Evolutionary conservation across 53 echinoderm and acorn worm species (phyloP), one percentile per base, ranked within the genome.

Genomic region (Antedon mediterranea): DNA sequence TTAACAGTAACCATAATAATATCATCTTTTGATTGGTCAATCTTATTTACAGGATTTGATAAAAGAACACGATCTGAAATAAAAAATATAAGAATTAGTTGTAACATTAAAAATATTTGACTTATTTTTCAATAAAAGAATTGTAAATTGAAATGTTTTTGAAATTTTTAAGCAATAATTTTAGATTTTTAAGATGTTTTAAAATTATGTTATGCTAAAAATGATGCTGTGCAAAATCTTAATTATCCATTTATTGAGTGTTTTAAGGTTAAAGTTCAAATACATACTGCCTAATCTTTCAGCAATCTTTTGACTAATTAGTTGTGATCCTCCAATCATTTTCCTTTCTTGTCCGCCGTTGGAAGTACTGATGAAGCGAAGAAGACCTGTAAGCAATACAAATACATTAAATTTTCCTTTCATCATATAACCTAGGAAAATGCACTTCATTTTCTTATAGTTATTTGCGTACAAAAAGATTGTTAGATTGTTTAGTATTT

Each of bases 261-360:
- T n/a, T n/a, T n/a, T n/a, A n/a, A n/a, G n/a, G n/a, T n/a, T n/a
- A n/a, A n/a, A 30, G 1, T 34, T 37, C 7, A 20, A 15, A 29
- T 28, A 57, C 85, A 81, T 79, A 91, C 91, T 88, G 72, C 91
- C 91, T 26, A 91, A 75, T 31, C 57, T 33, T 8, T 83, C 84
- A 31, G 85, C 86, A 41, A 91, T 85, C 31, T 80, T 76, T 77
- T 85, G 83, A 30, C 88, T 74, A 15, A 91, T 72, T 79, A 80
- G 91, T 81, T 86, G 86, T 0, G 88, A 85, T 0, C 91, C 91
- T 23, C 91, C 91, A 15, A 87, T 76, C 80, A 91, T 77, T 42
- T 91, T 91, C 32, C 91, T 79, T 37, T 91, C 91, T 86, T 91
- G 73, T 43, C 34, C 42, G 34, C 32, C 28, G 23, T 57, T 71